phyloP scores from a whole-genome alignment of 2,888 invertebrate genomes.

The Sussaba pulchella region DNA sequence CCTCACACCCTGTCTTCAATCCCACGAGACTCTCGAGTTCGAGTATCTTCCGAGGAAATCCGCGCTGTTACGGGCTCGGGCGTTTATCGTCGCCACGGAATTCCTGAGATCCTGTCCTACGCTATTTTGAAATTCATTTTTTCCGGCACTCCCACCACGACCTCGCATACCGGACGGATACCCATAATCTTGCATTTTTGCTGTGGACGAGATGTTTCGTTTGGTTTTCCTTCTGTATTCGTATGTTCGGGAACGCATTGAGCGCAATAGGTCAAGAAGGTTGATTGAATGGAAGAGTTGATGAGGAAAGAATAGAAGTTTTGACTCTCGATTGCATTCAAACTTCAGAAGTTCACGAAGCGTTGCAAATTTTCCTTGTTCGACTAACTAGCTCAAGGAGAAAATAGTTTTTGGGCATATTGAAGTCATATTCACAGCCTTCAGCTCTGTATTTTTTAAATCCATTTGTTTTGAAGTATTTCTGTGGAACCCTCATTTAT shows the following conservation, averaged over 20 bases:
- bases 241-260: too few species aligned
- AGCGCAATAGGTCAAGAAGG: neutral
- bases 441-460: too few species aligned
- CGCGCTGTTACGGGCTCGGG: slow-evolving; percentile 21
- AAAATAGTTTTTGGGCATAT: too few species aligned
- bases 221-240: neutral
- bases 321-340: neutral
- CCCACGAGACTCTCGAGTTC: slow-evolving; percentile 30
- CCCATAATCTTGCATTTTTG: neutral
- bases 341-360: neutral
- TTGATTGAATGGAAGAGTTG: neutral
- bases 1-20: slow-evolving; percentile 1
- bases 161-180: neutral
- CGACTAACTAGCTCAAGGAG: too few species aligned
- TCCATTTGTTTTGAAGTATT: too few species aligned
- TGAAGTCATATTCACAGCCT: too few species aligned
- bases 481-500: too few species aligned
- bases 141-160: slow-evolving; percentile 2
- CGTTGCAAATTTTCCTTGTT: neutral
- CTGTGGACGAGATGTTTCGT: neutral
- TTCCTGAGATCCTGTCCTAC: slow-evolving; percentile 12
- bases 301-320: neutral
- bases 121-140: slow-evolving; percentile 20
- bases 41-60: slow-evolving; percentile 51
- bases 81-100: slow-evolving; percentile 42